phyloP scores from a whole-genome alignment of 2,888 invertebrate genomes.

The Drosophila meridionalis region DNA sequence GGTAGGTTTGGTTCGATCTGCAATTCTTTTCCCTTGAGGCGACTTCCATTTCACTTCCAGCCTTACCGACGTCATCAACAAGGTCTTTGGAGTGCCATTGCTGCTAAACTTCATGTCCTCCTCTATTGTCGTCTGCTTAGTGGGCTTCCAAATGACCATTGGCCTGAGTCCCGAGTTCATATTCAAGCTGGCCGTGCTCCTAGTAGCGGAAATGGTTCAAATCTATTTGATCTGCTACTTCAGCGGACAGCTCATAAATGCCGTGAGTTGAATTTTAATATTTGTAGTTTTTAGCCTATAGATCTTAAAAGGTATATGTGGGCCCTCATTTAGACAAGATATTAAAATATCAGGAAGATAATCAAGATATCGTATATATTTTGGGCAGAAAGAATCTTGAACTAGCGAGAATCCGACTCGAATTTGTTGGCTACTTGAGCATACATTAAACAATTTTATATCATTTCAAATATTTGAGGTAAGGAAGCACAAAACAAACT shows the following conservation, averaged over 20 bases:
- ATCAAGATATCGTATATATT: no score
- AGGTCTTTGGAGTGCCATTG: conserved; percentile 78
- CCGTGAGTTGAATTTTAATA: conserved; percentile 48
- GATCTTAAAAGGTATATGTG: no score
- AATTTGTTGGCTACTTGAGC: no score
- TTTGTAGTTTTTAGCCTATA: no score
- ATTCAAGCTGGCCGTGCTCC: conserved; percentile 64
- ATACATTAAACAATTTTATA: no score
- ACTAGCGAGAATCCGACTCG: no score
- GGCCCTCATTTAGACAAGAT: no score
- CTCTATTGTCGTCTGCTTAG: conserved; percentile 80
- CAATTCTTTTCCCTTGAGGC: no score
- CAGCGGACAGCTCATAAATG: conserved; percentile 69
- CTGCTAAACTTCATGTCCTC: conserved; percentile 79
- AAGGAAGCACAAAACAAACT: no score
- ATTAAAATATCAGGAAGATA: no score
- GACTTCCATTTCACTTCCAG: conserved; percentile 14
- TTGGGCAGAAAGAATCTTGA: no score
- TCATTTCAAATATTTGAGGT: no score
- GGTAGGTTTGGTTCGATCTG: conserved; percentile 23
- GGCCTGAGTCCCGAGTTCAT: conserved; percentile 49
- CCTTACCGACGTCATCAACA: conserved; percentile 70
- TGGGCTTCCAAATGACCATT: conserved; percentile 80
- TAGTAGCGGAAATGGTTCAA: conserved; percentile 68
- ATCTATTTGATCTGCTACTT: conserved; percentile 79